A percentile compares a stretch with the other conserved stretches of the same genome.
These are phyloP conservation scores for Punctoribates punctum DNA, from an alignment of 2,888 invertebrate genomes.

Conservation along the genomic window DNA sequence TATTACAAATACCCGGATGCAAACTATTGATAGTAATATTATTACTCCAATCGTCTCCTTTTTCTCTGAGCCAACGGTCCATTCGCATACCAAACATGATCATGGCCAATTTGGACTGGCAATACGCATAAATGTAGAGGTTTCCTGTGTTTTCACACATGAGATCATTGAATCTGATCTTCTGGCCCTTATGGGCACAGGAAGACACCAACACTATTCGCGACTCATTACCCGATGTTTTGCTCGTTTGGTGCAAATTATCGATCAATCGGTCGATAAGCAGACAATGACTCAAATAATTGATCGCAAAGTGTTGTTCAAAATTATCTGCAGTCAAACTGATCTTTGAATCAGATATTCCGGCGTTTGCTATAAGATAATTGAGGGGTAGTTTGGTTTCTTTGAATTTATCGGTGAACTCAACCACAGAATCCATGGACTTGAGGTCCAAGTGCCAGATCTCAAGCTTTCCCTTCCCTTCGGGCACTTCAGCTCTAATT, in stretches of 20 bases:
- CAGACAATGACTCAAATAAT: constrained; percentile 81
- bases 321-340: constrained; percentile 77
- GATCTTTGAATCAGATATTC: constrained; percentile 85
- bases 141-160: constrained; percentile 56
- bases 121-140: constrained; percentile 61
- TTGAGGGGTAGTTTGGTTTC: constrained; percentile 57
- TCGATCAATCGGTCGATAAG: constrained; percentile 76
- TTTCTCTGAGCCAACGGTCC: constrained; percentile 60
- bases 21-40: constrained; percentile 62
- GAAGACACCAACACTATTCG: constrained; percentile 84
- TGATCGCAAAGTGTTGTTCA: constrained; percentile 80
- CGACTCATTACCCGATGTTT: constrained; percentile 58
- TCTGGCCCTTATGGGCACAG: constrained; percentile 70
- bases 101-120: constrained; percentile 81
- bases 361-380: constrained; percentile 78
- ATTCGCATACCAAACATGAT: constrained; percentile 62
- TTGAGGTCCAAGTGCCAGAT: constrained; percentile 71
- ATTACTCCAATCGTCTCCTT: constrained; percentile 53
- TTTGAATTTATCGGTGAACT: constrained; percentile 67
- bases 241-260: constrained; percentile 64
- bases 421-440: constrained; percentile 69
- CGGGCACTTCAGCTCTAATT: constrained; percentile 6
- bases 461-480: constrained; percentile 54
- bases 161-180: constrained; percentile 73
- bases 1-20: constrained; percentile 82